Conservation (phyloP, 2,888 invertebrate genomes). For the Thecophora atra region DNA sequence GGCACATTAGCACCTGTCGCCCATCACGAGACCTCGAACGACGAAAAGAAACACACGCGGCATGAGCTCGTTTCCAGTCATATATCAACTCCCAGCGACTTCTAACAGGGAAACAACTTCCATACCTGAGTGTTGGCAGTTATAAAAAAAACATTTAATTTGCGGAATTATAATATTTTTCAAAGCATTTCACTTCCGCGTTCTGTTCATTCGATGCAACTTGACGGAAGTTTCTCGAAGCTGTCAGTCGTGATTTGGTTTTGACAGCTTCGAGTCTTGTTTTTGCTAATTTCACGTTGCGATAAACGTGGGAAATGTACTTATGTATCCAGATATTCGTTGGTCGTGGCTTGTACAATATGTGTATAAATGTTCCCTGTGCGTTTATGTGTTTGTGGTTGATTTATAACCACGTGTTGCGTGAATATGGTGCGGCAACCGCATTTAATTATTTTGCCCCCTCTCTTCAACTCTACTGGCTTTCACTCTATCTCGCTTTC, state of each 20-base stretch:
- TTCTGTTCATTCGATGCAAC: not conserved
- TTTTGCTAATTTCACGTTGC: not conserved
- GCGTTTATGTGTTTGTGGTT: not conserved
- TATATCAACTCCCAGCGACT: not conserved
- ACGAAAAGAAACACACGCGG: not conserved
- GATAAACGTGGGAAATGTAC: not conserved
- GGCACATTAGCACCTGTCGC: constrained; percentile 20
- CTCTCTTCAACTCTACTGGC: too few relatives aligned
- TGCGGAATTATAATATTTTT: too few relatives aligned
- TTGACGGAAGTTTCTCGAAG: constrained; percentile 19
- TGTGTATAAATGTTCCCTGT: not conserved
- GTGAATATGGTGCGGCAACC: constrained; percentile 7
- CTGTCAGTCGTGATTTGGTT: constrained; percentile 22
- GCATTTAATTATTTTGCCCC: not conserved
- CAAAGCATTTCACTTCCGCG: not conserved
- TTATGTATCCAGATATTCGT: not conserved
- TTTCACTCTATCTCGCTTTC: not conserved
- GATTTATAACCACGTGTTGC: not conserved
- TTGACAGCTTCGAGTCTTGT: constrained; percentile 24
- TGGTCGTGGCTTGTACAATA: not conserved
- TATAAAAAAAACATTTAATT: not conserved
- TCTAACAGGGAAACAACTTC: not conserved
- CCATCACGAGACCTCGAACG: not conserved
- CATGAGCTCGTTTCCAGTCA: not conserved
- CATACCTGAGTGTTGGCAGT: not conserved